Conservation (phyloP, 2,113 vertebrate genomes). For the Lynx canadensis region DNA sequence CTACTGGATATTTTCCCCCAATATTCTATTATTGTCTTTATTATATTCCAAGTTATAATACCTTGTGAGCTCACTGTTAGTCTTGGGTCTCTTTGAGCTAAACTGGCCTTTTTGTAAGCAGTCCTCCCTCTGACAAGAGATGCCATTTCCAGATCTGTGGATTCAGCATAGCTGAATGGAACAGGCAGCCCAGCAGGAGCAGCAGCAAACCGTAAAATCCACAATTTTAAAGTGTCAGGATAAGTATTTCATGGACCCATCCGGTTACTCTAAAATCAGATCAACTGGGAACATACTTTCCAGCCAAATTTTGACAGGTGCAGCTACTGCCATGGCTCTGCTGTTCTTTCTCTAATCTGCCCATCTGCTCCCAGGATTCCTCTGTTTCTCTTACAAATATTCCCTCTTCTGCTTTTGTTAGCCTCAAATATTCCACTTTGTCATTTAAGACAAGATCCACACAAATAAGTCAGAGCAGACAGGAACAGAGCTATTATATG, state of each 20-base stretch:
- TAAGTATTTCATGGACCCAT: slow-evolving; percentile 80
- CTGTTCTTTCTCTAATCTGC: slow-evolving; percentile 70
- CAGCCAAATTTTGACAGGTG: slow-evolving; percentile 80
- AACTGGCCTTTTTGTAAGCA: slow-evolving; percentile 49
- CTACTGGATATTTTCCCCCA: not conserved
- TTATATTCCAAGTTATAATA: not conserved
- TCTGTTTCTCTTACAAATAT: slow-evolving; percentile 57
- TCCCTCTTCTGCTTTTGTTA: slow-evolving; percentile 50
- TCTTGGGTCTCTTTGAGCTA: slow-evolving; percentile 36
- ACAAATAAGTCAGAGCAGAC: slow-evolving; percentile 40
- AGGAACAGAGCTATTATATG: slow-evolving; percentile 43
- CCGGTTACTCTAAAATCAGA: slow-evolving; percentile 76
- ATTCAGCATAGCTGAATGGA: slow-evolving; percentile 76
- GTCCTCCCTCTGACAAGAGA: slow-evolving; percentile 44
- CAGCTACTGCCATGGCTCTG: slow-evolving; percentile 60
- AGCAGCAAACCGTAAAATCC: slow-evolving; percentile 76
- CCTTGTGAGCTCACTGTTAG: not conserved
- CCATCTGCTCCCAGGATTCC: slow-evolving; percentile 78
- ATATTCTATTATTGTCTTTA: not conserved
- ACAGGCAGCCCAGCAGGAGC: slow-evolving; percentile 74
- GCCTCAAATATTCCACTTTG: slow-evolving; percentile 35
- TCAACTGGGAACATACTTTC: slow-evolving; percentile 73
- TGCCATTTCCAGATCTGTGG: slow-evolving; percentile 70
- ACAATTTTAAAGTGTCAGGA: slow-evolving; percentile 79
- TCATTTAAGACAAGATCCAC: slow-evolving; percentile 57